Evolutionary conservation across 2,888 invertebrate species (phyloP), one percentile per base, ranked within the genome.

Genomic region (Ochropacha duplaris): DNA sequence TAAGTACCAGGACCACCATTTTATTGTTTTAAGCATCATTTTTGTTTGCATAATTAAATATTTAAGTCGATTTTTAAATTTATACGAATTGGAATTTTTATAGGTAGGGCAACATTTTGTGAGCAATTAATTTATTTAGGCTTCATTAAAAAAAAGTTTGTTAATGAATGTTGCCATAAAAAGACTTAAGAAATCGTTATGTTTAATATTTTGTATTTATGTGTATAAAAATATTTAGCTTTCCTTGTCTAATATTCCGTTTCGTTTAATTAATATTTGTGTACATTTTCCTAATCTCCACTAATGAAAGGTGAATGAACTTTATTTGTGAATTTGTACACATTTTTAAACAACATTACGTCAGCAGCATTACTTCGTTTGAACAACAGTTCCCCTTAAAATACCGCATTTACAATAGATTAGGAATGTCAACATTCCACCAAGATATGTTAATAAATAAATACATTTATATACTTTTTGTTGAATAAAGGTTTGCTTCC

Each of bases 1-100:
- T 98, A 95, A 57, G 14, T 22, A 31, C 3, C 31, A 2, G 11
- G 19, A 28, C 26, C 8, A 51, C 26, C n/a, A 31, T n/a, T 50
- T 26, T 51, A 28, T 28, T 51, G 19, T 31, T 52, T 22, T 31
- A 52, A 52, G 14, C 8, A 31, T 16, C 12, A 12, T 52, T 51
- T n/a, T n/a, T 28, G 2, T 14, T 11, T 16, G 19, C 31, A 16
- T 31, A 50, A 50, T 31, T 31, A 11, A 19, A 19, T 19, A 11
- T 51, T 19, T 50, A 34, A 57, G 28, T 57, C 56, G 61, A 57
- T 59, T 62, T 12, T 50, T 22, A 62, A 58, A 59, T 59, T 61
- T 58, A 58, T 57, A 61, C 31, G 31, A 31, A 58, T 50, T 55
- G 2, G 50, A 55, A 44, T 54, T 19, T 52, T 26, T 50, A 34